Conservation (phyloP, 2,113 vertebrate genomes). For the Silurus meridionalis region DNA sequence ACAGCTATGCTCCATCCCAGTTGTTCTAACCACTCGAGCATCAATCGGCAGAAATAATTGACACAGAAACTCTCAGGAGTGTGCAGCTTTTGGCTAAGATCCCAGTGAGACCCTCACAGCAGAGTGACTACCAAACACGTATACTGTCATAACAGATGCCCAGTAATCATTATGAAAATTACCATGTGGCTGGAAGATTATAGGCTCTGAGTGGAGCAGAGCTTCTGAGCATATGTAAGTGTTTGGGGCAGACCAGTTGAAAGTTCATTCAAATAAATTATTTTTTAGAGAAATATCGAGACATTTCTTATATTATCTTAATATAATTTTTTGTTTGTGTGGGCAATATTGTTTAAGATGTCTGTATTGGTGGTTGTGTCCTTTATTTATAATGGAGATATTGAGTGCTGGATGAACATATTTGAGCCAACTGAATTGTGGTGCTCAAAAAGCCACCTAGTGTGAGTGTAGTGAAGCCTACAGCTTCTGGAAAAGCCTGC, state of each 20-base stretch:
- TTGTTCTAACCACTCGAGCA: slow-evolving; percentile 45
- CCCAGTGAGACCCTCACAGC: slow-evolving; percentile 18
- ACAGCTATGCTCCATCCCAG: slow-evolving; percentile 35
- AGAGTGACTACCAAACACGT: slow-evolving; percentile 7
- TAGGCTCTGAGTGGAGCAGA: slow-evolving; percentile 2
- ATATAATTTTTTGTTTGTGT: not conserved
- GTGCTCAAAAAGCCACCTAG: slow-evolving; percentile 18
- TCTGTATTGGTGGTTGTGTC: not conserved
- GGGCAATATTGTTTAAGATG: slow-evolving; percentile 16
- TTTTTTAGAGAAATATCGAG: not conserved
- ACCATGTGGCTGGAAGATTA: slow-evolving; percentile 29
- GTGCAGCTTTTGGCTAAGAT: slow-evolving; percentile 18
- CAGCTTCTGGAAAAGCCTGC: slow-evolving; percentile 33
- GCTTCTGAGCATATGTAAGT: not conserved
- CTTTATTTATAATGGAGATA: slow-evolving; percentile 53
- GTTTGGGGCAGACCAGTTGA: not conserved
- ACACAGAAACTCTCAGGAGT: slow-evolving; percentile 34
- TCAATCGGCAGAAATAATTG: slow-evolving; percentile 36
- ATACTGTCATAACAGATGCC: slow-evolving; percentile 36
- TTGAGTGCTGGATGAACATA: slow-evolving; percentile 56
- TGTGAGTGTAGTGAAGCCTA: slow-evolving; percentile 18
- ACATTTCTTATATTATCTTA: not conserved
- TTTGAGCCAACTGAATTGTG: slow-evolving; percentile 52
- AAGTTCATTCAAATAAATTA: not conserved
- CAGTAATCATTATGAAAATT: slow-evolving; percentile 27